phyloP scores from a whole-genome alignment of 2,113 vertebrate species.

The Seriola quinqueradiata region DNA sequence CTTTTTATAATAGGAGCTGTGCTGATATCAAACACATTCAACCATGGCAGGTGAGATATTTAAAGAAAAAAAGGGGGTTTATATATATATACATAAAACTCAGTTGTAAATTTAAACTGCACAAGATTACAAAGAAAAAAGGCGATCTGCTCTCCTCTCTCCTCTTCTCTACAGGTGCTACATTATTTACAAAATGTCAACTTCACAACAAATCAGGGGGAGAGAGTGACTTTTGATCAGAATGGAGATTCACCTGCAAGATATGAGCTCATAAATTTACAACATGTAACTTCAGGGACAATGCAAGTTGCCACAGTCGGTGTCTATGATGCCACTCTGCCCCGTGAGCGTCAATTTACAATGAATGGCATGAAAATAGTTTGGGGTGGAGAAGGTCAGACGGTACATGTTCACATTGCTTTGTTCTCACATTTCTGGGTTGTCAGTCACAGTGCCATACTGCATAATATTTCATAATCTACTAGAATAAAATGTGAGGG shows the following conservation, averaged over 20 bases:
- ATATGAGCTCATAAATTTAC: conserved; percentile 61
- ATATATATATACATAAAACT: background rate
- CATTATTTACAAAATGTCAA: conserved; percentile 66
- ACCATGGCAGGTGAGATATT: conserved; percentile 80
- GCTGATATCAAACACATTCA: conserved; percentile 64
- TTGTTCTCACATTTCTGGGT: conserved; percentile 46
- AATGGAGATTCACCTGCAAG: conserved; percentile 62
- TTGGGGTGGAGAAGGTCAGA: conserved; percentile 61
- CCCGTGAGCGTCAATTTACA: conserved; percentile 32
- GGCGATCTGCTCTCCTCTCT: background rate
- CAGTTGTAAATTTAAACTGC: background rate
- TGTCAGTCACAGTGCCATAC: conserved; percentile 40
- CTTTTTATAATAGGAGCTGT: conserved; percentile 68
- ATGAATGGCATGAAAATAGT: conserved; percentile 54
- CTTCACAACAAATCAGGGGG: conserved; percentile 55
- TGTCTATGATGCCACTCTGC: conserved; percentile 47
- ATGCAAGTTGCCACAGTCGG: conserved; percentile 42
- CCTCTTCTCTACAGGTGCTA: conserved; percentile 51
- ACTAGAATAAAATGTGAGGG: background rate
- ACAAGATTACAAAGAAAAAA: background rate
- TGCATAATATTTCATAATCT: conserved; percentile 25
- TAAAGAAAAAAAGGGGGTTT: background rate
- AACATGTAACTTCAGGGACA: conserved; percentile 22
- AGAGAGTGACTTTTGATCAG: conserved; percentile 59
- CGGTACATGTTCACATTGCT: conserved; percentile 44